phyloP scores from a whole-genome alignment of 2,888 invertebrate species.

The Chrysodeixis includens region DNA sequence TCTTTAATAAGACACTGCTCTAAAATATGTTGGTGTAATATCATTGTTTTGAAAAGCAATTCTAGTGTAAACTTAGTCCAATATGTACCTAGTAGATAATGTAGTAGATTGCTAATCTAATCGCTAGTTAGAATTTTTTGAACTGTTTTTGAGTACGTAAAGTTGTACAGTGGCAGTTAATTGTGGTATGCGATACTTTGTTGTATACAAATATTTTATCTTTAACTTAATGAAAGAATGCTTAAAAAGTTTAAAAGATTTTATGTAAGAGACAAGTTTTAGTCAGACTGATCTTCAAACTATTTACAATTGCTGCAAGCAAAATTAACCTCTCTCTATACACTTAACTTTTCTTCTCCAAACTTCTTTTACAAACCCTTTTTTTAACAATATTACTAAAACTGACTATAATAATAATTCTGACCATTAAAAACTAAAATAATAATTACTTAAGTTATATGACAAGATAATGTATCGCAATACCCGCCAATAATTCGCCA shows the following conservation, averaged over 20 bases:
- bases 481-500: not conserved
- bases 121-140: constrained; percentile 39
- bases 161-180: constrained; percentile 16
- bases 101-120: constrained; percentile 28
- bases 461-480: not conserved
- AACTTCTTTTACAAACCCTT: not conserved
- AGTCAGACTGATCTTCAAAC: not conserved
- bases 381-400: not conserved
- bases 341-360: not conserved
- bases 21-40: not conserved
- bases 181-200: constrained; percentile 11
- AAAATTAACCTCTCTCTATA: not conserved
- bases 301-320: not conserved
- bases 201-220: too few relatives aligned
- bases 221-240: too few relatives aligned
- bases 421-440: too few relatives aligned
- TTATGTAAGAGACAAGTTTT: too few relatives aligned
- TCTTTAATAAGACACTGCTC: not conserved
- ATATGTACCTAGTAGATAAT: constrained; percentile 10
- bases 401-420: too few relatives aligned
- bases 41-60: not conserved
- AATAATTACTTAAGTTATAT: not conserved
- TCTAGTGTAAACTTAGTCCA: not conserved
- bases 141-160: constrained; percentile 18
- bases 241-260: too few relatives aligned